Conservation (phyloP, 2,113 vertebrate genomes). For the Pteronura brasiliensis region DNA sequence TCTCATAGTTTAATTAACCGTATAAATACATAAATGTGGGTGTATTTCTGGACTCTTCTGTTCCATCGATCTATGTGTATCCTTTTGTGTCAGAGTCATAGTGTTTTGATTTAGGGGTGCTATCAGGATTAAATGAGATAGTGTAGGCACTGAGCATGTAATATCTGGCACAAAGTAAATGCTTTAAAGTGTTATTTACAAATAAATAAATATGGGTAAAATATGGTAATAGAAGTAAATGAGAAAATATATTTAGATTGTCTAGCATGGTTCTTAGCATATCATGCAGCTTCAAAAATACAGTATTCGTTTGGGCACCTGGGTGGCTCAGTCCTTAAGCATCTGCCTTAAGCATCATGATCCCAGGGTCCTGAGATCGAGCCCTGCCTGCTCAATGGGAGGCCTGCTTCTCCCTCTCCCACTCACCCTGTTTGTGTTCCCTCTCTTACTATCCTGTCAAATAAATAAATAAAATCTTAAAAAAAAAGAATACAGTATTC, state of each 20-base stretch:
- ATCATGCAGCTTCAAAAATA: conserved; percentile 14
- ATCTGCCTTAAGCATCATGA: too few relatives aligned
- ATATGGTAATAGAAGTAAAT: background rate
- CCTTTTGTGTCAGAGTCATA: background rate
- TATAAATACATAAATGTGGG: background rate
- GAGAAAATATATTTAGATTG: background rate
- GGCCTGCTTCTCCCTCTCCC: too few relatives aligned
- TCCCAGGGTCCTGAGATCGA: too few relatives aligned
- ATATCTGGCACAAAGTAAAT: background rate
- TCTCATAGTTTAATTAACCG: background rate
- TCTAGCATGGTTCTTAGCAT: background rate
- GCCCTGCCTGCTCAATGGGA: too few relatives aligned
- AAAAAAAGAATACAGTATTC: background rate
- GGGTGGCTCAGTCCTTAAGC: too few relatives aligned
- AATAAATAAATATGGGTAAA: background rate
- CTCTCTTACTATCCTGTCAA: too few relatives aligned
- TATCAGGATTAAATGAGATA: background rate
- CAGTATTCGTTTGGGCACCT: background rate
- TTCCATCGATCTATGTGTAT: background rate
- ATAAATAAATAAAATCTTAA: too few relatives aligned
- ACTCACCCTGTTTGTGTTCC: too few relatives aligned
- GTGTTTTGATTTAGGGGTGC: background rate
- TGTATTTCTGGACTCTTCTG: background rate
- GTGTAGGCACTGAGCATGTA: background rate
- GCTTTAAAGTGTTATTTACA: conserved; percentile 30